A percentile compares a stretch with the other conserved stretches of the same genome.
Conservation (phyloP, 2,888 invertebrate species). For the Helleia helle region DNA sequence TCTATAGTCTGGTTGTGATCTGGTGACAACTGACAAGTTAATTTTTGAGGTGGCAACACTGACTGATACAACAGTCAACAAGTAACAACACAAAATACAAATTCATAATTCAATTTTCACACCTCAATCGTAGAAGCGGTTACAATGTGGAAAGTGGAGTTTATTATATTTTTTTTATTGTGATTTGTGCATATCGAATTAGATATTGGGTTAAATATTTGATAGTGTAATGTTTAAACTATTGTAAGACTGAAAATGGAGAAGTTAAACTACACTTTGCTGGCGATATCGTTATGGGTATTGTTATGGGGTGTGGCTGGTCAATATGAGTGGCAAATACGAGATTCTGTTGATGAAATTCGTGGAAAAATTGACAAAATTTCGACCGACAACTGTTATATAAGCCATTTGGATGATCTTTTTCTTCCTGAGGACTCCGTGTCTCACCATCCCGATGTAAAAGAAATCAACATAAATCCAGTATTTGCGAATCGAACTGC, state of each 20-base stretch:
- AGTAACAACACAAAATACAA: no score
- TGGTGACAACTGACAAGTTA: no score
- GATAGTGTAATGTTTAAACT: no score
- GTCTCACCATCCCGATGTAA: slow-evolving; percentile 93
- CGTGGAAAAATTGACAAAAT: slow-evolving; percentile 88
- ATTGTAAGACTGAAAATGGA: slow-evolving; percentile 43
- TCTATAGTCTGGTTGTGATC: no score
- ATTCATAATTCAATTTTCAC: no score
- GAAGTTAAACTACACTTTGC: slow-evolving; percentile 38
- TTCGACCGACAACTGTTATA: slow-evolving; percentile 90
- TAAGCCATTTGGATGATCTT: slow-evolving; percentile 88
- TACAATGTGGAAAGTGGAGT: no score
- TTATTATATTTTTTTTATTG: no score
- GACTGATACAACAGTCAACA: no score
- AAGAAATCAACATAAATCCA: slow-evolving; percentile 94
- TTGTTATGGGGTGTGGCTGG: slow-evolving; percentile 80
- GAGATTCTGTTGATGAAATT: slow-evolving; percentile 93
- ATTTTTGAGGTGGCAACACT: no score
- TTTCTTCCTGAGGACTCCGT: slow-evolving; percentile 88
- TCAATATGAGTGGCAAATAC: slow-evolving; percentile 93
- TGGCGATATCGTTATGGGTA: slow-evolving; percentile 49
- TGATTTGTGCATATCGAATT: no score
- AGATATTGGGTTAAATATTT: no score
- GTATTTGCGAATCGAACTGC: slow-evolving; percentile 96
- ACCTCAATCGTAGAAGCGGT: no score